These are phyloP conservation scores for Hemithea aestivaria DNA, from an alignment of 2,888 invertebrate genomes.

Conservation along the genomic window DNA sequence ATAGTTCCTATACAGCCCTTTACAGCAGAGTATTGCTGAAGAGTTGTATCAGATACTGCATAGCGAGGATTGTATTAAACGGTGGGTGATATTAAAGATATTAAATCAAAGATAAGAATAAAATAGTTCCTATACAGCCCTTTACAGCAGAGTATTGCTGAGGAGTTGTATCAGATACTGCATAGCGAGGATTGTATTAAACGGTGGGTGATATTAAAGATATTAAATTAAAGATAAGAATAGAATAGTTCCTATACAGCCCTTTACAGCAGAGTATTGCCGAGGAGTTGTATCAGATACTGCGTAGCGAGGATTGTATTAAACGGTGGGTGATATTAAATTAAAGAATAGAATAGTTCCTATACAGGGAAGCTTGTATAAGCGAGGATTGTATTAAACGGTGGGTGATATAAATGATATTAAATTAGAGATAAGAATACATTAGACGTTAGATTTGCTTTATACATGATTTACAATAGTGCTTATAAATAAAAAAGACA, in stretches of 20 bases:
- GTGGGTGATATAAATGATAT: too few relatives aligned
- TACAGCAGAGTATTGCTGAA: too few relatives aligned
- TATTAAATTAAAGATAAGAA: slow-evolving; percentile 72
- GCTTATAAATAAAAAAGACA: too few relatives aligned
- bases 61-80: too few relatives aligned
- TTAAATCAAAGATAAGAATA: slow-evolving; percentile 39
- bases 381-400: slow-evolving; percentile 74
- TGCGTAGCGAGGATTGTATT: slow-evolving; percentile 80
- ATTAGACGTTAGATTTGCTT: too few relatives aligned
- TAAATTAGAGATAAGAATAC: too few relatives aligned
- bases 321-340: slow-evolving; percentile 44
- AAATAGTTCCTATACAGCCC: slow-evolving; percentile 80
- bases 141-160: slow-evolving; percentile 75
- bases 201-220: too few relatives aligned
- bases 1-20: too few relatives aligned
- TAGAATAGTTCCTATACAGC: slow-evolving; percentile 81
- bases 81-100: too few relatives aligned
- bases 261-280: slow-evolving; percentile 77
- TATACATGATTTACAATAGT: too few relatives aligned
- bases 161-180: slow-evolving; percentile 75
- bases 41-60: too few relatives aligned
- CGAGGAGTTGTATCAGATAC: slow-evolving; percentile 69
- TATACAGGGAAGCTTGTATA: too few relatives aligned
- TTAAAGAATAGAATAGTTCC: slow-evolving; percentile 80
- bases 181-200: slow-evolving; percentile 78